These are phyloP conservation scores for Strongylocentrotus purpuratus DNA, from an alignment of 35 echinoderm and acorn worm species.

Conservation along the genomic window DNA sequence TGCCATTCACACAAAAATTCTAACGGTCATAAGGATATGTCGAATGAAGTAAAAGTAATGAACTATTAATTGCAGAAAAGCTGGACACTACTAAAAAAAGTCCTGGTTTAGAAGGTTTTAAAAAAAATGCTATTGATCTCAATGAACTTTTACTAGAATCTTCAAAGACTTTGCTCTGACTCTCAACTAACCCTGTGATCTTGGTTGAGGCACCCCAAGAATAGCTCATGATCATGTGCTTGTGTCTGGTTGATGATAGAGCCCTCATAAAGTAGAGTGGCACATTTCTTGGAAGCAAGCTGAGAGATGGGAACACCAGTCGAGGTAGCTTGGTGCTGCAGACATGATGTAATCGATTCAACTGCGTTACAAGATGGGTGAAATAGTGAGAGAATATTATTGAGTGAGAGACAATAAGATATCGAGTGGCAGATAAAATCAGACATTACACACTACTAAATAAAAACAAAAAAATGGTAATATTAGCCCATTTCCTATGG, in stretches of 20 bases:
- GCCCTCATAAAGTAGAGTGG: neutral
- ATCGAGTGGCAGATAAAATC: neutral
- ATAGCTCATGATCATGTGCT: neutral
- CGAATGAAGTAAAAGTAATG: too few species aligned
- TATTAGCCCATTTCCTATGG: neutral
- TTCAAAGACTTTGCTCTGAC: neutral
- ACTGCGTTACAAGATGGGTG: neutral
- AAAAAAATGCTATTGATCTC: too few species aligned
- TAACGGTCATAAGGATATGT: too few species aligned
- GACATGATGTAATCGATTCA: neutral
- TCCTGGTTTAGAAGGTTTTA: too few species aligned
- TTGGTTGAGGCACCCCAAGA: neutral
- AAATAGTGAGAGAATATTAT: neutral
- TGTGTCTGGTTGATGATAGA: neutral
- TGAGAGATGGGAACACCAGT: slow-evolving; percentile 16
- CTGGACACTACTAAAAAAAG: too few species aligned
- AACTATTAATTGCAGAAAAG: too few species aligned
- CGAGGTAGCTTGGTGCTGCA: neutral
- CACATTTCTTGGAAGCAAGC: slow-evolving; percentile 22
- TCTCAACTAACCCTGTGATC: neutral
- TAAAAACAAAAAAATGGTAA: neutral
- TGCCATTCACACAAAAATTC: too few species aligned
- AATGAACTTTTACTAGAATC: neutral
- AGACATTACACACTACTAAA: neutral
- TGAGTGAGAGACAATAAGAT: neutral